phyloP scores from a whole-genome alignment of 2,797 vertebrate genomes.

The Hylomyscus alleni region DNA sequence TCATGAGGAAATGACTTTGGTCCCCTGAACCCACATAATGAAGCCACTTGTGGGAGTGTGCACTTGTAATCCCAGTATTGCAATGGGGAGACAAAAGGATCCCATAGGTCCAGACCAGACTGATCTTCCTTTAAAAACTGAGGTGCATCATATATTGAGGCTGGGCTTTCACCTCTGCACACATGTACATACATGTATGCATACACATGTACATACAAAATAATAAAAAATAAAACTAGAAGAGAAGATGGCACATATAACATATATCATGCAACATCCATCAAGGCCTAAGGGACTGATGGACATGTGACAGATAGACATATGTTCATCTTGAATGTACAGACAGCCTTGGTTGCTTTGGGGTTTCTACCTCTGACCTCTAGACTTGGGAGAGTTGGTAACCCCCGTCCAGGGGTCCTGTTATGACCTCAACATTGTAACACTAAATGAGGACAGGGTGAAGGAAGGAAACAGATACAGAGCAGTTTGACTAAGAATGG shows the following conservation, averaged over 20 bases:
- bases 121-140: background rate
- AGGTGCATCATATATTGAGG: background rate
- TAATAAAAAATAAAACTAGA: background rate
- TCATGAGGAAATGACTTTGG: background rate
- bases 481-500: background rate
- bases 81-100: background rate
- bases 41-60: background rate
- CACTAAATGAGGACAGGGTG: background rate
- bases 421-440: background rate
- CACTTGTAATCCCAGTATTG: background rate
- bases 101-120: background rate
- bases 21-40: background rate
- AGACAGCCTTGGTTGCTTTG: background rate
- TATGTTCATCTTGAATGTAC: background rate
- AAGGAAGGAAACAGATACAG: background rate
- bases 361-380: background rate
- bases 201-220: background rate
- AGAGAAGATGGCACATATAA: background rate
- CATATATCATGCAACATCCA: accelerated
- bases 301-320: background rate
- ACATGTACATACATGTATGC: background rate
- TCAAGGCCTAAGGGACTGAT: background rate
- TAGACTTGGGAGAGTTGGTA: background rate
- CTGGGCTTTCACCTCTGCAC: background rate
- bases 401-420: background rate